Base-by-base conservation (phyloP, 2,113 vertebrate species). In the Microtus richardsoni region DNA sequence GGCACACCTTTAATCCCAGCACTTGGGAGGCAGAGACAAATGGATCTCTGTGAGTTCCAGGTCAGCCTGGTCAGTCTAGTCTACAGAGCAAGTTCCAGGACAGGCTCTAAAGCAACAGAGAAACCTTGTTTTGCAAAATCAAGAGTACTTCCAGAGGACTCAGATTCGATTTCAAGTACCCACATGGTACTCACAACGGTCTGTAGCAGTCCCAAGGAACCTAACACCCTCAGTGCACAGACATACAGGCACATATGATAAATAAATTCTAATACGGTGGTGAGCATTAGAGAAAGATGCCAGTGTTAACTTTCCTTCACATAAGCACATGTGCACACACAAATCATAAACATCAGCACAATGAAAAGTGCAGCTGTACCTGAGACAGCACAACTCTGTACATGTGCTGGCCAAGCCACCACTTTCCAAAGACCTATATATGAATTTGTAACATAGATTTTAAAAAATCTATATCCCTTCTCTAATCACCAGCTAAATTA, bases 381-480 rank as follows among this genome's bases (percentile, higher is more conserved):
- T 73, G n/a, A 39, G 13, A 54, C 49, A 96, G 62, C 3, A 79
- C 54, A 10, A 85, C 49, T 88, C 60, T n/a, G 70, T 17, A 44
- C 85, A 88, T 24, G 11, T 84, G 33, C 49, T 44, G 95, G 71
- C 8, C 82, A 93, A 66, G 41, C 47, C 70, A 84, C 30, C 86
- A 73, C 39, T 93, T 86, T 93, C 47, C 78, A 87, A 96, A 95
- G 90, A 39, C 7, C 49, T 79, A 60, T 22, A 88, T 19, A 74
- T 47, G 54, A 79, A 74, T 92, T 89, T 95, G 58, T 74, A 58
- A 64, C 88, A 88, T 41, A 74, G 44, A 47, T 28, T 58, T 58
- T 6, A 13, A 92, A 85, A 64, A 89, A 64, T 24, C 14, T 36
- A 49, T 10, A 80, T 49, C 89, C 54, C 22, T 80, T 26, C 39